Base-by-base conservation (phyloP, 2,797 vertebrate genomes). In the Nothura maculosa region DNA sequence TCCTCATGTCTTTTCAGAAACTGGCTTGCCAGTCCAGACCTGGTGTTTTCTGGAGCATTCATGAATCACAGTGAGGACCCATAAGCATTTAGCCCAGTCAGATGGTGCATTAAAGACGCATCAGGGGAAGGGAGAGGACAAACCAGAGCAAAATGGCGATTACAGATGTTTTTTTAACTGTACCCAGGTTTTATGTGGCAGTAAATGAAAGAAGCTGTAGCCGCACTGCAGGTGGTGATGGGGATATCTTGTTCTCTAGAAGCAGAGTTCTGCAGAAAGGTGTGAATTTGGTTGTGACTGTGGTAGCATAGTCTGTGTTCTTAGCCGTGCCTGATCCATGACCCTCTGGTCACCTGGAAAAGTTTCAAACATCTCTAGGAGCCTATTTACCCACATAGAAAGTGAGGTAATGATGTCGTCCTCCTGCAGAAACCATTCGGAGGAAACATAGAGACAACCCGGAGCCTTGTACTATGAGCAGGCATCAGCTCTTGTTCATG, bases 221-320 rank as follows among this genome's bases (percentile, higher is more conserved):
- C 28, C 50, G 12, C 19, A 28, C 38, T 20, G n/a, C 25, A n/a
- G 9, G 5, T 4, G 6, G 24, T 16, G 38, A 47, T 68, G 21
- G 38, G 80, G 38, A 38, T 7, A 40, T 69, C 87, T 87, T 90
- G 84, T 81, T 60, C 57, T 74, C 18, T 64, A 45, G 70, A 61
- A 45, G 40, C 11, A 48, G 19, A 57, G n/a, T 73, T 72, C 18
- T n/a, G 16, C 0, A 0, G 52, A 18, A 54, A 54, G 52, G 28
- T 54, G 28, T 30, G 52, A 54, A 54, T 30, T 28, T 21, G 11
- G 16, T 54, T 54, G 52, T 30, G 52, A 30, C 52, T 54, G 16
- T 28, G 27, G 8, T 52, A 52, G 50, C 52, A 30, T 30, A 54
- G 54, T 17, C 54, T 55, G 54, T 43, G 19, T 76, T 77, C 81